phyloP scores from a whole-genome alignment of 2,888 invertebrate species.

The Parapristionchus giblindavisi region DNA sequence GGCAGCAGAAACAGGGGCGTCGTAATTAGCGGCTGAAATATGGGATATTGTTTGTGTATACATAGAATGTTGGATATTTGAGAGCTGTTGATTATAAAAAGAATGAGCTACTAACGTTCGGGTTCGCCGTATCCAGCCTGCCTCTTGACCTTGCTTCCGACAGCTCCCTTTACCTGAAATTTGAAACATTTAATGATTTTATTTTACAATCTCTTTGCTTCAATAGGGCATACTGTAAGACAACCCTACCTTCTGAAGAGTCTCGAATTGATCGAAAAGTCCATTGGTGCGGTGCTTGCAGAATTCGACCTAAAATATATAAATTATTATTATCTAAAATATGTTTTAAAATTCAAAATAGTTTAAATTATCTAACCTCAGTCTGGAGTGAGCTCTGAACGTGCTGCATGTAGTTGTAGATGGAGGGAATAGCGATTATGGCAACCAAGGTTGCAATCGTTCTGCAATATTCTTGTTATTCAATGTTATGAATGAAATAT shows the following conservation, averaged over 20 bases:
- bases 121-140: constrained; percentile 56
- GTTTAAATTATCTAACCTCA: constrained; percentile 46
- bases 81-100: background rate
- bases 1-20: constrained; percentile 21
- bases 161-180: constrained; percentile 59
- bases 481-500: too few species aligned
- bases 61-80: background rate
- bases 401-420: constrained; percentile 69
- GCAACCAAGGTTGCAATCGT: constrained; percentile 67
- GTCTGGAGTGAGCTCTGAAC: constrained; percentile 66
- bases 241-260: constrained; percentile 52
- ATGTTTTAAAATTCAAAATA: background rate
- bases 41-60: background rate
- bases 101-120: background rate
- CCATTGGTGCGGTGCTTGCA: constrained; percentile 62
- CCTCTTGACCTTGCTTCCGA: constrained; percentile 58
- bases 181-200: too few species aligned
- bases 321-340: background rate
- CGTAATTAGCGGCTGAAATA: constrained; percentile 43
- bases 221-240: too few species aligned
- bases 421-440: constrained; percentile 66
- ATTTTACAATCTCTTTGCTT: too few species aligned
- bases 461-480: too few species aligned
- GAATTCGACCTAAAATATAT: constrained; percentile 55
- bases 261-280: constrained; percentile 60